phyloP scores from a whole-genome alignment of 2,797 vertebrate species.

The Leuciscus waleckii region DNA sequence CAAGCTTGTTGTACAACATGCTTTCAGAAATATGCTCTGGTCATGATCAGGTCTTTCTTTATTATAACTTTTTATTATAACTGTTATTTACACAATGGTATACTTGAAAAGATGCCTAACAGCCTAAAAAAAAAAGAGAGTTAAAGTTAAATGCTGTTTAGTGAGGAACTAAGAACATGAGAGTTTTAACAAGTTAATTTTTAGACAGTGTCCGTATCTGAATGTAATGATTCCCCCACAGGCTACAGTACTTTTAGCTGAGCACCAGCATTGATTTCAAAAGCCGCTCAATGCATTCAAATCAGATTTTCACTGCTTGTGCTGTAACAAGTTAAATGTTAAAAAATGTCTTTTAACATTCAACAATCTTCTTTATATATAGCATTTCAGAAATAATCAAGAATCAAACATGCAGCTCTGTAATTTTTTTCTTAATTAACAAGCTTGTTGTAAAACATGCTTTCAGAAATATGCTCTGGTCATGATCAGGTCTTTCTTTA shows the following conservation, averaged over 20 bases:
- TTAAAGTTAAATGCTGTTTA: not conserved
- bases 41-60: not conserved
- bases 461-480: not conserved
- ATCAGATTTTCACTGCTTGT: constrained; percentile 17
- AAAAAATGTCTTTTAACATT: not conserved
- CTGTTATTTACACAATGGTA: not conserved
- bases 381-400: not conserved
- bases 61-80: not conserved
- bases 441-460: not conserved
- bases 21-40: not conserved
- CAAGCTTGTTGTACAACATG: not conserved
- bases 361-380: not conserved
- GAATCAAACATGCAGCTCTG: not conserved
- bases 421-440: not conserved
- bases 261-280: constrained; percentile 27
- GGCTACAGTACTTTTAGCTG: not conserved
- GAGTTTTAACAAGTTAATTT: not conserved
- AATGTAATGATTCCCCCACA: constrained; percentile 33
- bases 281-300: constrained; percentile 15
- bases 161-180: not conserved
- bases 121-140: not conserved
- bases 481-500: not conserved
- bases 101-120: not conserved
- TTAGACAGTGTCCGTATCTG: constrained; percentile 28
- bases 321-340: constrained; percentile 13